Evolutionary conservation across 2,797 vertebrate genomes (phyloP), one percentile per base, ranked within the genome.

Genomic region (Tenualosa thibaudeaui): DNA sequence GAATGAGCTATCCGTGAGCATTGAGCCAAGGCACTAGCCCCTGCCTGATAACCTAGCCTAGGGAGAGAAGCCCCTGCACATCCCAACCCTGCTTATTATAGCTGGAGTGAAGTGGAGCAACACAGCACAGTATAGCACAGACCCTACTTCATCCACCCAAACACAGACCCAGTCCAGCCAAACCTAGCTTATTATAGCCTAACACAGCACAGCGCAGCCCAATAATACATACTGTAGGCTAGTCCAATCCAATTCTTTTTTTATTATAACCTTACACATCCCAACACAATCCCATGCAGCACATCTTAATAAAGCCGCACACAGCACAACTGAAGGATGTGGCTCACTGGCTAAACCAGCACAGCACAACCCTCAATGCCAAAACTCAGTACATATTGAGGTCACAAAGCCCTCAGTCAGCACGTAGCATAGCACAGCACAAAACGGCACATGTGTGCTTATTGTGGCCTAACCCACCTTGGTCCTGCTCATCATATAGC

Each of bases 1-100:
- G 87, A 94, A 94, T 93, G 91, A 94, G 92, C 58, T 62, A 24
- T 10, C 58, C 15, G 68, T 19, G 31, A 40, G 68, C 68, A 75
- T 3, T 75, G 68, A 75, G 68, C 68, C 68, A 37, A 75, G 15
- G 5, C 68, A 5, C 13, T 75, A 37, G 68, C 15, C 68, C 31
- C 37, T 40, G 37, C 37, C 68, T 75, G 68, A 37, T 37, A 40
- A 75, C 37, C 58, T 22, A 43, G 37, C 5, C 68, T 15, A 43
- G 68, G 40, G 68, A 40, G 1, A 31, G 37, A 37, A 75, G 68
- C 68, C 15, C 31, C 31, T 31, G 31, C 68, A 19, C 13, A 43
- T 7, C 19, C 58, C n/a, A 60, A 2, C 22, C 58, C 58, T n/a
- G 58, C 58, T n/a, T 37, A 75, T 75, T 26, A 37, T 15, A 68